Percentiles rank a stretch among this genome's conserved stretches.
Evolutionary conservation across 2,797 vertebrate species (phyloP).

Genomic region (Otolemur crassicaudatus): DNA sequence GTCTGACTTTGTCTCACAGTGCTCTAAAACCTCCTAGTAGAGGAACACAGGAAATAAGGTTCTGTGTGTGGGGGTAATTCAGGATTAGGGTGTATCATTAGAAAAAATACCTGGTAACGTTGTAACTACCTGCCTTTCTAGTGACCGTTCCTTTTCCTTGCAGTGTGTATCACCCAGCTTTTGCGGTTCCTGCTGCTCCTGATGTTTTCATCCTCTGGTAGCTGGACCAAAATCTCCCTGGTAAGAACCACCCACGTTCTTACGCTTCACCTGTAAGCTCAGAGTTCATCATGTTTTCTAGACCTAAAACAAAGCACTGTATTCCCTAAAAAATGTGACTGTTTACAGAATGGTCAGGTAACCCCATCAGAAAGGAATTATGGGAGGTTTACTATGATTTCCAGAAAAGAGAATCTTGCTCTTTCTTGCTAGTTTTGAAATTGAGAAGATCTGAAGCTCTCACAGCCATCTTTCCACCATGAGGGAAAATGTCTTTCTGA

Average conservation of each 20-base stretch:
- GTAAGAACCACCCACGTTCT: not conserved
- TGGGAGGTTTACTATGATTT: not conserved
- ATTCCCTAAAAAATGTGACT: not conserved
- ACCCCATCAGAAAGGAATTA: not conserved
- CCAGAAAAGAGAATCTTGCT: constrained; percentile 10
- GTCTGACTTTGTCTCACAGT: not conserved
- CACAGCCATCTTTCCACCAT: not conserved
- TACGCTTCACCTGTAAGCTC: not conserved
- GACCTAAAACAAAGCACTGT: not conserved
- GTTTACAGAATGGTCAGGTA: not conserved
- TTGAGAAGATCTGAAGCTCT: not conserved
- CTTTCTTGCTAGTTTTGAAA: not conserved
- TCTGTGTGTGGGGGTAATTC: not conserved
- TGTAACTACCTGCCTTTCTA: not conserved
- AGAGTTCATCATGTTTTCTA: not conserved
- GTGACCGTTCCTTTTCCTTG: not conserved
- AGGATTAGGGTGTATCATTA: not conserved
- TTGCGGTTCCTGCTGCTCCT: not conserved
- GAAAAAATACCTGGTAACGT: not conserved
- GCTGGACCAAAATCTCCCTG: not conserved
- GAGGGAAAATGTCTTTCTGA: not conserved
- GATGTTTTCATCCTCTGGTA: not conserved
- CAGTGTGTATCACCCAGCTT: not conserved
- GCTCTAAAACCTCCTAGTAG: not conserved
- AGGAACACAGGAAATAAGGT: not conserved